Base-by-base conservation (phyloP, 2,888 invertebrate species). In the Petrophora chlorosata region DNA sequence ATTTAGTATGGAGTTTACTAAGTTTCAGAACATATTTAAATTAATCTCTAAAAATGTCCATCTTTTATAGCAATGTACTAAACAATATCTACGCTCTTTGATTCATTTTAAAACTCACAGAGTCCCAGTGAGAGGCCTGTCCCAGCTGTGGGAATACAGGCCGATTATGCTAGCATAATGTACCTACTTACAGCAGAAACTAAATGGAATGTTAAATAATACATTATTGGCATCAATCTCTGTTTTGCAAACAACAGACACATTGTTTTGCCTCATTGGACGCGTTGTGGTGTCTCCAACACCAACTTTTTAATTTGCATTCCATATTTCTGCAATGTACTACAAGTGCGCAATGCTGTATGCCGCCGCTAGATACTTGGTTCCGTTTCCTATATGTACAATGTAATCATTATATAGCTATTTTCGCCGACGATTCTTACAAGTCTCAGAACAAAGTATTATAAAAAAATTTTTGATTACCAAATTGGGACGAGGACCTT, bases 1-100 rank as follows among this genome's bases (percentile, higher is more conserved):
- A 26, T 32, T 34, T 30, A 35, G 51, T 16, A 22, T 39, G 44
- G 29, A 42, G 40, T 12, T 33, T 8, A 30, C 9, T 25, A 14
- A 29, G 29, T 29, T 15, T 29, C 29, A 29, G 9, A 2, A 25
- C 9, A 10, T 8, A 10, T n/a, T n/a, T 25, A 25, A 10, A 7
- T 25, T 25, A n/a, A 8, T n/a, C n/a, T n/a, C n/a, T n/a, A n/a
- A n/a, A n/a, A n/a, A n/a, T n/a, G n/a, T n/a, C n/a, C n/a, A n/a
- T n/a, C n/a, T n/a, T n/a, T n/a, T n/a, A n/a, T n/a, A n/a, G n/a
- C n/a, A n/a, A n/a, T n/a, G n/a, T n/a, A n/a, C n/a, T n/a, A n/a
- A n/a, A n/a, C n/a, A n/a, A n/a, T n/a, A n/a, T n/a, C n/a, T n/a
- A n/a, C n/a, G n/a, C n/a, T n/a, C n/a, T n/a, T n/a, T n/a, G n/a